Conservation (phyloP, 2,113 vertebrate genomes). For the Megatriorchis doriae region DNA sequence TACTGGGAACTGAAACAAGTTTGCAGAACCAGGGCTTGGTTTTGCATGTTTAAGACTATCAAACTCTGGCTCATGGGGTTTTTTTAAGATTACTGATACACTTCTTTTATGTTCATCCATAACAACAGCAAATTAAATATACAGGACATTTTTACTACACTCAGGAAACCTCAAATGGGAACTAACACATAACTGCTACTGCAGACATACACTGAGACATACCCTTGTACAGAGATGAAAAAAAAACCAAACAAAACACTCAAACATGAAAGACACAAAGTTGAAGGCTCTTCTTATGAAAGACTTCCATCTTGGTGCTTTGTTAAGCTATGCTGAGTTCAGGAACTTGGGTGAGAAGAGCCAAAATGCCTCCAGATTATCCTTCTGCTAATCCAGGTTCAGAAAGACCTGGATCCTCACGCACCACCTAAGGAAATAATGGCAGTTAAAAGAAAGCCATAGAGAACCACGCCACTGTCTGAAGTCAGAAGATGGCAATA, state of each 20-base stretch:
- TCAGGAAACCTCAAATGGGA: neutral
- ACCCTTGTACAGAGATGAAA: neutral
- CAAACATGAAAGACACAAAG: rapidly evolving
- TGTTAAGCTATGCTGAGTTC: neutral
- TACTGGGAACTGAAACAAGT: neutral
- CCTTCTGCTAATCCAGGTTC: neutral
- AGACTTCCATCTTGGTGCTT: neutral
- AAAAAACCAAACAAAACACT: rapidly evolving
- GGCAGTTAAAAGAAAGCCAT: neutral
- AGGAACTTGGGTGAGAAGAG: neutral
- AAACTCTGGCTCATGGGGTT: neutral
- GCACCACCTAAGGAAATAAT: neutral
- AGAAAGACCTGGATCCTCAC: neutral
- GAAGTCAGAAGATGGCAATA: neutral
- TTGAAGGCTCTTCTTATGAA: neutral
- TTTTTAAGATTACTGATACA: neutral
- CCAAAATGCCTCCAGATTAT: neutral
- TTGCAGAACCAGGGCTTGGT: neutral
- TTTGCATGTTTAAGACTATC: neutral
- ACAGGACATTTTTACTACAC: neutral
- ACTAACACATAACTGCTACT: neutral
- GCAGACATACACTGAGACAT: neutral
- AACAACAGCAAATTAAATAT: neutral
- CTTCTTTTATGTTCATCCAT: neutral
- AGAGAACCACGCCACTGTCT: neutral